Evolutionary conservation across 2,797 vertebrate species (phyloP), one percentile per base, ranked within the genome.

Genomic region (Sebastes itinus): DNA sequence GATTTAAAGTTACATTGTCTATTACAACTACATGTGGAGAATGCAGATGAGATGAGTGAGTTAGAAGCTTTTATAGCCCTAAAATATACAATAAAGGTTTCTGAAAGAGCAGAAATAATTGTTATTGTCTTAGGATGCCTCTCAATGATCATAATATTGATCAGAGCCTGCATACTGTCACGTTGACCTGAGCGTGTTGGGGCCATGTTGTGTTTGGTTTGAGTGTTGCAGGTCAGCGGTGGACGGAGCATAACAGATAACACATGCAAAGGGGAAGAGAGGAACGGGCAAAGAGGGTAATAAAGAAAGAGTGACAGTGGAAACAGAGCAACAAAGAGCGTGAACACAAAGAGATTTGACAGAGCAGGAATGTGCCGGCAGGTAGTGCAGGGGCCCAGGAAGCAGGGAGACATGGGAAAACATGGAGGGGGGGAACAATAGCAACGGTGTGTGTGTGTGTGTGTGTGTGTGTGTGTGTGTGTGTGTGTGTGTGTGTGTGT

Each of bases 341-440:
- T 38, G 54, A 87, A 91, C 69, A 92, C 89, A 92, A 89, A 93
- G 81, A 62, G 81, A 79, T 86, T 61, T 85, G 81, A 91, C 83
- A 80, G 69, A 82, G 78, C 75, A 89, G 87, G 92, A 93, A 94
- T 94, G 93, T 88, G 90, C 88, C 84, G 73, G 85, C 90, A 92
- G 90, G 92, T 92, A 92, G 78, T 20, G 32, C 61, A 74, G 93
- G 86, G 93, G 91, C 93, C 91, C 92, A 91, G 90, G 86, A 94
- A 94, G 90, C 83, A 84, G 55, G 32, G 67, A 88, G 78, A 90
- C 86, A 90, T 86, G 88, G 85, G 85, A 91, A 93, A 88, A 92
- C 86, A 87, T 60, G 49, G 75, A 80, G 63, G 28, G 35, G 42
- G 72, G 30, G 77, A 83, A 90, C 86, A 93, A 91, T 85, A 67